These are phyloP conservation scores for Exaiptasia diaphana DNA, from an alignment of 64 coral and sea anemone species.

Conservation along the genomic window DNA sequence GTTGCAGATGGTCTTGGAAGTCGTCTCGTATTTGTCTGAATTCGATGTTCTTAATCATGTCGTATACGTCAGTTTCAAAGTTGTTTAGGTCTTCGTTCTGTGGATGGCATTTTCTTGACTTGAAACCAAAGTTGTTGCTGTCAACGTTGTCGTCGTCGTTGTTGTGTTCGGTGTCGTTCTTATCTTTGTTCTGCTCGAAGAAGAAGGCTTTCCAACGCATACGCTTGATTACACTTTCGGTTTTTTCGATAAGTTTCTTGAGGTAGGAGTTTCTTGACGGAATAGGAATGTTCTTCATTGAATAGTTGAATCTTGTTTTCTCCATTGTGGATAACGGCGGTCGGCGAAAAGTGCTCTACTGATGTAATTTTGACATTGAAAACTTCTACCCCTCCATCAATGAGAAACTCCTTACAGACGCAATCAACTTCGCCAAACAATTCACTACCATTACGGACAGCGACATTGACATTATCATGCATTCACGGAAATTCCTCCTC, in stretches of 20 bases:
- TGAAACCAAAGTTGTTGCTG: slow-evolving; percentile 19
- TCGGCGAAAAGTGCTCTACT: too few relatives aligned
- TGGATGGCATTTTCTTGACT: slow-evolving; percentile 35
- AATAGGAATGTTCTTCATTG: slow-evolving; percentile 30
- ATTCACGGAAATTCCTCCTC: too few relatives aligned
- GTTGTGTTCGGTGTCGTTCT: background rate
- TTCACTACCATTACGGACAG: too few relatives aligned
- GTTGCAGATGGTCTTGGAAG: slow-evolving; percentile 10
- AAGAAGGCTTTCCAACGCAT: slow-evolving; percentile 4
- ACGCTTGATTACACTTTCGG: background rate
- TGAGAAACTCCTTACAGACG: too few relatives aligned
- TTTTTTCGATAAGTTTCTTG: background rate
- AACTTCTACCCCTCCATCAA: too few relatives aligned
- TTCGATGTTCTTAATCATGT: slow-evolving; percentile 31
- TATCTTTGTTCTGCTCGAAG: too few relatives aligned
- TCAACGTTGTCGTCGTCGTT: background rate
- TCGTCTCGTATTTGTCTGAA: slow-evolving; percentile 17
- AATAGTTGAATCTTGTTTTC: slow-evolving; percentile 6
- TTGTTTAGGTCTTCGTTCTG: slow-evolving; percentile 40
- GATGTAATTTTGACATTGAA: too few relatives aligned
- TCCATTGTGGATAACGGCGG: too few relatives aligned
- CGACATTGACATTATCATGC: too few relatives aligned
- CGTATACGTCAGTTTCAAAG: slow-evolving; percentile 25
- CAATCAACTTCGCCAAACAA: too few relatives aligned
- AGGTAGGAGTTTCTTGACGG: background rate